These are phyloP conservation scores for Phania funesta DNA, from an alignment of 2,888 invertebrate genomes.

Conservation along the genomic window DNA sequence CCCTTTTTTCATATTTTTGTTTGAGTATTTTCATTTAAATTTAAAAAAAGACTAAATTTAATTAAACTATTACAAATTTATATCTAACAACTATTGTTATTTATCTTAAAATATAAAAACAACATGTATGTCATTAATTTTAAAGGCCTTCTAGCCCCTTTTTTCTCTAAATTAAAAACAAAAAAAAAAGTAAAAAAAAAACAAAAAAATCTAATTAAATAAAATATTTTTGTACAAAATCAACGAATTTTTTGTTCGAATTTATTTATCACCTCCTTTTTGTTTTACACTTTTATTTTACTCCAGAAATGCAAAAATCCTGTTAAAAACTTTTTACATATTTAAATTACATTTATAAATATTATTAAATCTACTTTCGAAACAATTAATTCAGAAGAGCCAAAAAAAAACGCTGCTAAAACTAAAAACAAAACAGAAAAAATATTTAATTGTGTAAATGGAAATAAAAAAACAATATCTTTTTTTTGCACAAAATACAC, in stretches of 20 bases:
- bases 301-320: too few species aligned
- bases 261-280: conserved; percentile 6
- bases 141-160: neutral
- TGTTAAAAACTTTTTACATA: too few species aligned
- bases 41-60: conserved; percentile 37
- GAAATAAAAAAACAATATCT: too few species aligned
- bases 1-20: conserved; percentile 4
- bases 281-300: neutral
- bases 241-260: conserved; percentile 3
- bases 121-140: conserved; percentile 31
- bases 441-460: too few species aligned
- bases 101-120: conserved; percentile 17
- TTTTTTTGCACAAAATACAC: too few species aligned
- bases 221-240: conserved; percentile 49
- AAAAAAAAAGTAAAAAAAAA: conserved; percentile 9
- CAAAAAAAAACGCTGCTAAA: conserved; percentile 6
- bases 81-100: conserved; percentile 30
- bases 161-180: conserved; percentile 21
- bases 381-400: too few species aligned
- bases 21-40: conserved; percentile 35
- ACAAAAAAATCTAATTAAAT: conserved; percentile 26
- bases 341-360: too few species aligned
- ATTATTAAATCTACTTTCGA: too few species aligned
- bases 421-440: conserved; percentile 31
- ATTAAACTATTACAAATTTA: neutral